These are phyloP conservation scores for Hippasteria phrygiana DNA, from an alignment of 53 echinoderm and acorn worm species.

Conservation along the genomic window DNA sequence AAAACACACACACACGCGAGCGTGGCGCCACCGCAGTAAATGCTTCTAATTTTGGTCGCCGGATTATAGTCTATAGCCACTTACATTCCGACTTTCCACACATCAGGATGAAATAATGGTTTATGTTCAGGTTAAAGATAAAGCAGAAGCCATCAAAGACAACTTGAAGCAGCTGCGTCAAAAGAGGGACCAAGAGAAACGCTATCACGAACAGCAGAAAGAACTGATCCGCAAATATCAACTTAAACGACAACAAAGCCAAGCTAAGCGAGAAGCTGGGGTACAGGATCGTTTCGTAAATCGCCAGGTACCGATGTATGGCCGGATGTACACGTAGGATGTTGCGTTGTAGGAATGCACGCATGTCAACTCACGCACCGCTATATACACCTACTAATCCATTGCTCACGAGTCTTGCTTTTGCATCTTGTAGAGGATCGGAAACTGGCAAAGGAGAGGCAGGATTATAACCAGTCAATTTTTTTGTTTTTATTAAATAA, in stretches of 20 bases:
- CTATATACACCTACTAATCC: conserved; percentile 24
- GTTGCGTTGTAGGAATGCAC: neutral
- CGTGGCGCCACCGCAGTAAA: no score
- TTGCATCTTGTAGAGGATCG: neutral
- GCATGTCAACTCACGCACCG: neutral
- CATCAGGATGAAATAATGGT: conserved; percentile 11
- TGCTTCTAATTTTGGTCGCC: no score
- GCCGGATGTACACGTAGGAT: conserved; percentile 16
- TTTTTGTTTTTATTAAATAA: no score
- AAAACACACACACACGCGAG: no score
- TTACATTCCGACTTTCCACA: neutral
- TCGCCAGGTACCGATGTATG: neutral
- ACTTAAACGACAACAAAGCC: conserved; percentile 59
- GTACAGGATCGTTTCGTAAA: neutral
- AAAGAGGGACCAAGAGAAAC: conserved; percentile 33
- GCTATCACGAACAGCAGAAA: conserved; percentile 44
- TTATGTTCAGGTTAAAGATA: conserved; percentile 12
- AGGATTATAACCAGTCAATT: no score
- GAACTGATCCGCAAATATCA: conserved; percentile 54
- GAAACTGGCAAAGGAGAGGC: no score
- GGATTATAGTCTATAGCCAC: no score
- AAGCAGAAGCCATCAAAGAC: neutral
- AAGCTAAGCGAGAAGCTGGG: neutral
- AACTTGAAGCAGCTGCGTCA: neutral
- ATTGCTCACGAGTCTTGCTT: neutral